Conservation (phyloP, 2,888 invertebrate species). For the Agrochola lota region DNA sequence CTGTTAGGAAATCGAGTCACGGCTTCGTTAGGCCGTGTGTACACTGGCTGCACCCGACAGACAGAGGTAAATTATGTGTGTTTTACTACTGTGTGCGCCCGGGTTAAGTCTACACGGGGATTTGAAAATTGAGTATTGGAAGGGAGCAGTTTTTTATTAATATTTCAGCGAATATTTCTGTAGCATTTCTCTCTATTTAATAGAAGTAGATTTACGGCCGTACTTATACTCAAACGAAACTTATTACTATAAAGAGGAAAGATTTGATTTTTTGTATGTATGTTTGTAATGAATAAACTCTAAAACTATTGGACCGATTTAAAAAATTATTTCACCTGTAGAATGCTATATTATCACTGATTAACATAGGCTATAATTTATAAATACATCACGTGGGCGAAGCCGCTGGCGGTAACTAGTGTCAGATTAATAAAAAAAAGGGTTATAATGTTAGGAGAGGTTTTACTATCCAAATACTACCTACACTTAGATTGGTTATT, state of each 20-base stretch:
- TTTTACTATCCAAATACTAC: background rate
- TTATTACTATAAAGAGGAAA: no score
- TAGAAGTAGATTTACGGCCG: no score
- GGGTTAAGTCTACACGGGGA: conserved; percentile 46
- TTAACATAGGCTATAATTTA: no score
- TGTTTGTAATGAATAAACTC: no score
- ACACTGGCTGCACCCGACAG: conserved; percentile 67
- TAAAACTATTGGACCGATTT: no score
- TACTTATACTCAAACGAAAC: background rate
- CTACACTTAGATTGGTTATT: no score
- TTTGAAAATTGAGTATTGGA: conserved; percentile 39
- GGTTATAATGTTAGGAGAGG: background rate
- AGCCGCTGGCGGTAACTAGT: no score
- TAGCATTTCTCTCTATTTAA: background rate
- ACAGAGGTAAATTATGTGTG: conserved; percentile 50
- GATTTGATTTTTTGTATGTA: no score
- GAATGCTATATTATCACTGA: no score
- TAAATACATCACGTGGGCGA: no score
- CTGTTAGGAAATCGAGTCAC: conserved; percentile 75
- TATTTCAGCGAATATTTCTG: conserved; percentile 1
- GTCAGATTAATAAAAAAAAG: background rate
- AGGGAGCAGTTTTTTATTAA: conserved; percentile 29
- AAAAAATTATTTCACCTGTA: no score
- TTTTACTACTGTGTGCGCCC: conserved; percentile 39
- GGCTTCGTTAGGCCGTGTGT: conserved; percentile 78